These are phyloP conservation scores for Apeltes quadracus DNA, from an alignment of 2,113 vertebrate genomes.

Conservation along the genomic window DNA sequence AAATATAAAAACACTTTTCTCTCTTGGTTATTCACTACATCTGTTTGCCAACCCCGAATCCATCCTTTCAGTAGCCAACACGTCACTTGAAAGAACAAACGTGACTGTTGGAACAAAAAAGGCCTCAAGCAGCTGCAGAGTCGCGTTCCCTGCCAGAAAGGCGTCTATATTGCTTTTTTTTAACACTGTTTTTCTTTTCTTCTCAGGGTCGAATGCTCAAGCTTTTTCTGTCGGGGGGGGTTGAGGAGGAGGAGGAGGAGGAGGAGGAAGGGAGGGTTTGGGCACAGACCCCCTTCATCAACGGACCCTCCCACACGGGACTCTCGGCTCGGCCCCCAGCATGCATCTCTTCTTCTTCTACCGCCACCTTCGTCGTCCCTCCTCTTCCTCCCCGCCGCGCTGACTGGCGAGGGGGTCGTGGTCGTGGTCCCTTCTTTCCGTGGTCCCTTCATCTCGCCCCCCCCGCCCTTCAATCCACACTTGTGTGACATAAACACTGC, in stretches of 20 bases:
- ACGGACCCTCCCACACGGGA: constrained; percentile 60
- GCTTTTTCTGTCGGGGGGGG: constrained; percentile 59
- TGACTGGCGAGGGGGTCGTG: constrained; percentile 9
- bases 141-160: background rate
- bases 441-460: constrained; percentile 26
- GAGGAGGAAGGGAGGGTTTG: constrained; percentile 55
- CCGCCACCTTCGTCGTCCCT: constrained; percentile 24
- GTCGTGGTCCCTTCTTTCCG: constrained; percentile 37
- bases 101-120: no score
- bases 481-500: constrained; percentile 73
- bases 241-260: constrained; percentile 19
- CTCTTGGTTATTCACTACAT: no score
- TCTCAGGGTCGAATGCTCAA: constrained; percentile 61
- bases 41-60: no score
- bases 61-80: no score
- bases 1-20: no score
- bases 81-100: no score
- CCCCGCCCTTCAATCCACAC: constrained; percentile 65
- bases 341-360: constrained; percentile 68
- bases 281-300: constrained; percentile 23
- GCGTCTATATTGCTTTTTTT: background rate
- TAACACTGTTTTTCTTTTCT: background rate
- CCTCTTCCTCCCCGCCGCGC: constrained; percentile 41
- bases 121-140: no score
- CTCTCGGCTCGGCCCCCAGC: constrained; percentile 61